Evolutionary conservation across 2,797 vertebrate species (phyloP).

Genomic region (Falco concolor): DNA sequence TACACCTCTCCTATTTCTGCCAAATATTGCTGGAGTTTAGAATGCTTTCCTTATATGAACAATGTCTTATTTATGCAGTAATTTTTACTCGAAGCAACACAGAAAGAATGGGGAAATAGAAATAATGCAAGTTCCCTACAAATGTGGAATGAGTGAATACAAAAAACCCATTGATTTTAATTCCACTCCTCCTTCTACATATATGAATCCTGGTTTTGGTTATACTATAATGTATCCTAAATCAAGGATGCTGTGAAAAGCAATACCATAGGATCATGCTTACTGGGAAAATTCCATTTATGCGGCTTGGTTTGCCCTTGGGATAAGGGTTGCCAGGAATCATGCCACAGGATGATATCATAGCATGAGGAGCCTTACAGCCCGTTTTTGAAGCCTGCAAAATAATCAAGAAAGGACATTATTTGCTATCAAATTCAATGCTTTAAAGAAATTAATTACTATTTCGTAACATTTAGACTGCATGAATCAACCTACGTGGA

Average conservation of each 20-base stretch:
- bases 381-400: slow-evolving; percentile 91
- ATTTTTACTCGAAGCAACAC: background rate
- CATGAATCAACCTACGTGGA: background rate
- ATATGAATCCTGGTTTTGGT: background rate
- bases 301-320: slow-evolving; percentile 93
- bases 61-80: background rate
- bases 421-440: background rate
- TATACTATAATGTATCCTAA: background rate
- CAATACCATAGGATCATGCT: slow-evolving; percentile 49
- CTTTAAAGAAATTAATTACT: background rate
- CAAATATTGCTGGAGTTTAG: background rate
- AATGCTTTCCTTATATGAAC: background rate
- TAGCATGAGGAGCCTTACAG: slow-evolving; percentile 96
- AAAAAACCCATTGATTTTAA: background rate
- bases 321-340: slow-evolving; percentile 98
- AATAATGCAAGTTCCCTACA: background rate
- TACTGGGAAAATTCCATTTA: slow-evolving; percentile 94
- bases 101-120: background rate
- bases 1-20: background rate
- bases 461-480: background rate
- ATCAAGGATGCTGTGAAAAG: background rate
- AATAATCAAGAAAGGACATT: background rate
- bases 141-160: background rate
- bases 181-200: background rate
- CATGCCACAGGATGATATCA: slow-evolving; percentile 98